phyloP scores from a whole-genome alignment of 2,888 invertebrate genomes.

The Zygogramma bicolorata region DNA sequence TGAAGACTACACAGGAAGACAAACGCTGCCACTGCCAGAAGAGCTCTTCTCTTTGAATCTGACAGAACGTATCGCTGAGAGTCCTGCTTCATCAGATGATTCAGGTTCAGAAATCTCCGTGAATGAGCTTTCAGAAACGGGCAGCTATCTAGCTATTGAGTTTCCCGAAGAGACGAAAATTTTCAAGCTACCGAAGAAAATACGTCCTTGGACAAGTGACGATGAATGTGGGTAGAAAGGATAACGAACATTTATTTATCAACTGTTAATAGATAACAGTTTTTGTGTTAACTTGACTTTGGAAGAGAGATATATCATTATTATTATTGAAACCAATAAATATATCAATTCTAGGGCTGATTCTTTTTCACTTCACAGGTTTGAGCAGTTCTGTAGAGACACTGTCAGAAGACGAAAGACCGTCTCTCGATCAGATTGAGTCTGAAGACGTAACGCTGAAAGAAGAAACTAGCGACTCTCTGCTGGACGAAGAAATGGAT shows the following conservation, averaged over 20 bases:
- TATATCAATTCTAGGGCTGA: too few relatives aligned
- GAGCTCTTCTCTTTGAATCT: slow-evolving; percentile 52
- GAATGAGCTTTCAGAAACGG: neutral
- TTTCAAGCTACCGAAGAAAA: slow-evolving; percentile 48
- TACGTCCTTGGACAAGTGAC: slow-evolving; percentile 40
- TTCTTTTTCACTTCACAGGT: too few relatives aligned
- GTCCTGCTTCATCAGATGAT: neutral
- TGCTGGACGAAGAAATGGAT: slow-evolving; percentile 29
- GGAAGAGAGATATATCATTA: too few relatives aligned
- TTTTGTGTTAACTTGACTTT: too few relatives aligned
- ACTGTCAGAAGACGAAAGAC: slow-evolving; percentile 39
- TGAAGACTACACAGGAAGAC: slow-evolving; percentile 56
- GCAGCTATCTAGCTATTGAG: slow-evolving; percentile 48
- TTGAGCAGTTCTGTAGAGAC: slow-evolving; percentile 46
- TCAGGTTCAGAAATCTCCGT: neutral
- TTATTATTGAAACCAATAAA: too few relatives aligned
- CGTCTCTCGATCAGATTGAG: neutral
- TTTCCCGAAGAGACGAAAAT: slow-evolving; percentile 38
- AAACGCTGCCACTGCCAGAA: slow-evolving; percentile 53
- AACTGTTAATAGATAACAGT: too few relatives aligned
- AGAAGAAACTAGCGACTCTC: slow-evolving; percentile 4
- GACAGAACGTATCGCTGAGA: neutral
- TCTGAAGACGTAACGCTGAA: neutral
- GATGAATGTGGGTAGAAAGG: slow-evolving; percentile 45
- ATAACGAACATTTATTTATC: too few relatives aligned